Evolutionary conservation across 2,113 vertebrate species (phyloP).

Genomic region (Lepidiolamprologus cunningtoni): DNA sequence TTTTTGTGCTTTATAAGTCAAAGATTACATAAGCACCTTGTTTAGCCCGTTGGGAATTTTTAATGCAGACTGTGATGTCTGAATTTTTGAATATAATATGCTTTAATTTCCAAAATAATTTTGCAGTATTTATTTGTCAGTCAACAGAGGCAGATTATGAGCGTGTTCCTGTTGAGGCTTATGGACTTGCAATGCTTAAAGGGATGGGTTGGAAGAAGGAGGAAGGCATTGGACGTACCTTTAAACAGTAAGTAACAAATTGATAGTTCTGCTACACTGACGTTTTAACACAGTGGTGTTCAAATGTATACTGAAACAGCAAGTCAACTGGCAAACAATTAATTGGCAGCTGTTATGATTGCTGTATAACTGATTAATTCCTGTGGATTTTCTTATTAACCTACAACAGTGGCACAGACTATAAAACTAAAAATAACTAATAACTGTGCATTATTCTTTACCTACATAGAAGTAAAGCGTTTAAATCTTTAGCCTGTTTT

Average conservation of each 20-base stretch:
- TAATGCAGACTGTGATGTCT: neutral
- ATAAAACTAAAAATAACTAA: neutral
- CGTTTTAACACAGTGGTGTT: neutral
- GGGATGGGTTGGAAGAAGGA: slow-evolving; percentile 88
- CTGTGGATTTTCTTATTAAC: neutral
- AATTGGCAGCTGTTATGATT: neutral
- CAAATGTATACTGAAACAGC: neutral
- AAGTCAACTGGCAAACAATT: neutral
- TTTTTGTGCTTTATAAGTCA: neutral
- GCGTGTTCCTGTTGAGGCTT: slow-evolving; percentile 79
- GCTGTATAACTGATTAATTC: neutral
- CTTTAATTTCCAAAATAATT: neutral
- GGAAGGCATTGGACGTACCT: slow-evolving; percentile 83
- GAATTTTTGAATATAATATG: neutral
- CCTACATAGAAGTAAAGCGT: neutral
- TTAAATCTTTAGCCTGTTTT: neutral
- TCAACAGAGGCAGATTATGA: slow-evolving; percentile 83
- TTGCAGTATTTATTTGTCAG: slow-evolving; percentile 36
- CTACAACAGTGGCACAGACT: neutral
- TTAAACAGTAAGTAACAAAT: slow-evolving; percentile 77
- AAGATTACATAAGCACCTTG: slow-evolving; percentile 8
- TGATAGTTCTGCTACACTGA: neutral
- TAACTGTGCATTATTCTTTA: neutral
- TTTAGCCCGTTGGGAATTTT: neutral
- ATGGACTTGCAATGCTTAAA: slow-evolving; percentile 84